Evolutionary conservation across 2,113 vertebrate genomes (phyloP).

Genomic region (Engystomops pustulosus): DNA sequence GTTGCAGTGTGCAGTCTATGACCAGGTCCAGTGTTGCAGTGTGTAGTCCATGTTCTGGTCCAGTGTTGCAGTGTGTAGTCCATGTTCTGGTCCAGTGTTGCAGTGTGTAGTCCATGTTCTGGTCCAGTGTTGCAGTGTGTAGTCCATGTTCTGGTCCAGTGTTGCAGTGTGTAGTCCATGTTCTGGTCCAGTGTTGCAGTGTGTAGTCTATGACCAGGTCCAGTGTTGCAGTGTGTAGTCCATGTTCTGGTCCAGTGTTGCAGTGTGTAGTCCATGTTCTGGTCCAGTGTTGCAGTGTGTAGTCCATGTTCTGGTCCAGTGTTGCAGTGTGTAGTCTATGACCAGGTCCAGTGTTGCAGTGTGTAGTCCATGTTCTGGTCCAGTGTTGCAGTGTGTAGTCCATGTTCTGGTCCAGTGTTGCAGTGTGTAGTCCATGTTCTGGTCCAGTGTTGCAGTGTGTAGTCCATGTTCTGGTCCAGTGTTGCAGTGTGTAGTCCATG

Average conservation of each 20-base stretch:
- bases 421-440: background rate
- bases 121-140: background rate
- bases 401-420: background rate
- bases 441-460: background rate
- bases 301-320: background rate
- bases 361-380: background rate
- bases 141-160: background rate
- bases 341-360: background rate
- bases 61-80: slow-evolving; percentile 6
- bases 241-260: background rate
- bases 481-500: no score
- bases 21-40: background rate
- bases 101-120: no score
- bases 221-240: background rate
- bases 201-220: background rate
- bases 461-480: background rate
- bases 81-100: background rate
- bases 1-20: slow-evolving; percentile 1
- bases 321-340: background rate
- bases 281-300: background rate
- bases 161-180: background rate
- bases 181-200: background rate
- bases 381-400: background rate
- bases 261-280: background rate
- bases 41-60: no score